Evolutionary conservation across 2,113 vertebrate species (phyloP), one percentile per base, ranked within the genome.

Genomic region (Geothlypis trichas): DNA sequence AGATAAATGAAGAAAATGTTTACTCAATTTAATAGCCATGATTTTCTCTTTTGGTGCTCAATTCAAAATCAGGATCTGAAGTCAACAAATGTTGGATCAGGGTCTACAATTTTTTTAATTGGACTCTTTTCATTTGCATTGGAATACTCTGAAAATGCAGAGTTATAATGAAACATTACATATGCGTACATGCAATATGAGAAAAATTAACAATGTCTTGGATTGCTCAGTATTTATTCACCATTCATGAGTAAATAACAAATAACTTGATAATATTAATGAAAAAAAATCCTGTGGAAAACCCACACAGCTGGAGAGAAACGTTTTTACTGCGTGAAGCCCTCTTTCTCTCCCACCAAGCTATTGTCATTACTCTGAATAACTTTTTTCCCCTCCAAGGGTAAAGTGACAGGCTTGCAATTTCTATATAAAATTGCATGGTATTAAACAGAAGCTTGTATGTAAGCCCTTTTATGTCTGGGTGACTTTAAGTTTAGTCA

Each of bases 1-100:
- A 65, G 85, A 89, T 61, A 92, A 95, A 96, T 73, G 69, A 92
- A 92, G 79, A 92, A 95, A 96, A 90, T 95, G 83, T 96, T 95
- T 97, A 94, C 69, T 84, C 84, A 90, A 20, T 94, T 90, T 93
- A 95, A 90, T 84, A 90, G 69, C 73, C 58, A 82, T 90, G 89
- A 90, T 96, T 96, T 96, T 90, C 80, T 84, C 88, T 86, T 94
- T 81, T 69, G 88, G 86, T 88, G 46, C 57, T 82, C 92, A 82
- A 92, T 89, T 94, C 90, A 89, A 31, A 75, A 92, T 72, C 73
- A 78, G 80, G 41, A 81, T 59, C 35, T 82, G 83, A 95, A 97
- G 93, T 90, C 83, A 95, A 92, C 84, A 95, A 79, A 94, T 83
- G 95, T 47, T 84, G 62, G 69, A 93, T 81, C 41, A 44, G 57